Conservation (phyloP, 2,888 invertebrate species). For the Slavum lentiscoides region DNA sequence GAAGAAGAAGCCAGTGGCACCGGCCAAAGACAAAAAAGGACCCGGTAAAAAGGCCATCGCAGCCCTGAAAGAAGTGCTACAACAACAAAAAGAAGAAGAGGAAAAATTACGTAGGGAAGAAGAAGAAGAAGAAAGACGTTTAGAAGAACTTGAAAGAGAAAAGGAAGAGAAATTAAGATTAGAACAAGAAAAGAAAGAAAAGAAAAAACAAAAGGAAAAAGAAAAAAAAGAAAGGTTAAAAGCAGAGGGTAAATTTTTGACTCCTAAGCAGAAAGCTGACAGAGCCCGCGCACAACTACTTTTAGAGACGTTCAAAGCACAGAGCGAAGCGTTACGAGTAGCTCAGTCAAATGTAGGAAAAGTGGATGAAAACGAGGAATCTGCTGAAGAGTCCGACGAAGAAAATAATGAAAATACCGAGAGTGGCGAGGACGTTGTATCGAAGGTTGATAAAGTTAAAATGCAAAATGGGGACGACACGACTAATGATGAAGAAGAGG, state of each 20-base stretch:
- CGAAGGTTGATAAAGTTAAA: constrained; percentile 55
- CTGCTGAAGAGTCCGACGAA: constrained; percentile 56
- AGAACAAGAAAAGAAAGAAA: constrained; percentile 86
- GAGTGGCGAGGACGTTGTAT: constrained; percentile 54
- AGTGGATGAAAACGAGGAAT: constrained; percentile 59
- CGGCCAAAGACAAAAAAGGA: constrained; percentile 57
- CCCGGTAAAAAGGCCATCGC: constrained; percentile 84
- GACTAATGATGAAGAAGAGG: constrained; percentile 58
- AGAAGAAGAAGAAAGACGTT: constrained; percentile 75
- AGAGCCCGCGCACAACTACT: constrained; percentile 85
- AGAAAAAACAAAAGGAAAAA: constrained; percentile 88
- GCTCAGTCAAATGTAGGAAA: constrained; percentile 23
- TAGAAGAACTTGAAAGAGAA: constrained; percentile 75
- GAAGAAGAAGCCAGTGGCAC: constrained; percentile 34
- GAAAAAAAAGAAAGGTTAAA: constrained; percentile 90
- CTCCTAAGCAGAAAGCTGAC: constrained; percentile 91
- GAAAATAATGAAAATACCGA: constrained; percentile 55
- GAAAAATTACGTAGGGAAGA: constrained; percentile 74
- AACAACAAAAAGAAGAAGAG: constrained; percentile 86
- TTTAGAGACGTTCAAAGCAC: constrained; percentile 84
- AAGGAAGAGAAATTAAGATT: constrained; percentile 74
- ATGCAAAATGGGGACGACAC: constrained; percentile 54
- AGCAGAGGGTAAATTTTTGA: constrained; percentile 93
- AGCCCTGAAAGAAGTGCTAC: constrained; percentile 90
- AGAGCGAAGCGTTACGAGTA: constrained; percentile 72